Conservation (phyloP, 2,797 vertebrate genomes). For the Liparis tanakae region DNA sequence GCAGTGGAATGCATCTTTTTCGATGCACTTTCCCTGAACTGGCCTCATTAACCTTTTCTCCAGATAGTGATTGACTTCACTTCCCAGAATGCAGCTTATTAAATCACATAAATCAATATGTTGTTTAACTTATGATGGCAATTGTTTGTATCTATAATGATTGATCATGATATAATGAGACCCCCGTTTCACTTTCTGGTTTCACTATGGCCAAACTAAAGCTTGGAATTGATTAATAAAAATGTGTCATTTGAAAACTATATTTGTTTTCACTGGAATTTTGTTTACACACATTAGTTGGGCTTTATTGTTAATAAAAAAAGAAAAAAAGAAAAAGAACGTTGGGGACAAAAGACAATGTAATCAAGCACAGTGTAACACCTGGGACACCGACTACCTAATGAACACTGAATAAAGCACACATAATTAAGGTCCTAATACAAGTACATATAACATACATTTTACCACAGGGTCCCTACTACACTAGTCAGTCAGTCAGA, state of each 20-base stretch:
- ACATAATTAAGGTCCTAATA: not conserved
- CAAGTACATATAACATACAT: no score
- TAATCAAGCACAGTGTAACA: not conserved
- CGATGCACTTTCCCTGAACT: constrained; percentile 9
- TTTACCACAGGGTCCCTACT: no score
- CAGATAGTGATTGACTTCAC: not conserved
- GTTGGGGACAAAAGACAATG: no score
- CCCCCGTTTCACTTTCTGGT: not conserved
- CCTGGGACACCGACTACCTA: not conserved
- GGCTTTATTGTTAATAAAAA: no score
- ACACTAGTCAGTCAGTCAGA: no score
- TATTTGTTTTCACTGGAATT: not conserved
- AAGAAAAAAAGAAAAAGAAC: no score
- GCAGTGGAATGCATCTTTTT: not conserved
- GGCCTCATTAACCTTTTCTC: constrained; percentile 3
- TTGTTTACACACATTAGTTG: no score
- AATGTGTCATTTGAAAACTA: not conserved
- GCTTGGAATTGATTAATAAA: not conserved
- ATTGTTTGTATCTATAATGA: not conserved
- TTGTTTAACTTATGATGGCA: not conserved
- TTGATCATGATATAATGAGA: no score
- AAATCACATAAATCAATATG: not conserved
- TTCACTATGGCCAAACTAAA: not conserved
- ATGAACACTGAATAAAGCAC: not conserved
- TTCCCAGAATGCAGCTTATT: not conserved